Percentiles rank a stretch among this genome's conserved stretches.
Conservation (phyloP, 2,888 invertebrate species). For the Epiperipatus broadwayi region DNA sequence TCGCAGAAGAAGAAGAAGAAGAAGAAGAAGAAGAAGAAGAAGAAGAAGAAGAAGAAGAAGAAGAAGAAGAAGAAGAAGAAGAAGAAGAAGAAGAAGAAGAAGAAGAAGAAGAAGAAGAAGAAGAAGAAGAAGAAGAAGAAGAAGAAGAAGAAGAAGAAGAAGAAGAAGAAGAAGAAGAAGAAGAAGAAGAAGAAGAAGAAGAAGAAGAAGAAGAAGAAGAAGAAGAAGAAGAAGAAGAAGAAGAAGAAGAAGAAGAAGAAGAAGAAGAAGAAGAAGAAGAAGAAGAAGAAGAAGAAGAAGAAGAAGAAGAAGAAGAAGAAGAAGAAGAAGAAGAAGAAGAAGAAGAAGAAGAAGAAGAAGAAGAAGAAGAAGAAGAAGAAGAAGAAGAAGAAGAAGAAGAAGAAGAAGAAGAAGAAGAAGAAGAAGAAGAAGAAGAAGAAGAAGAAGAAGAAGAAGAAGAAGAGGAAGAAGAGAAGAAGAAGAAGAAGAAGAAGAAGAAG, state of each 20-base stretch:
- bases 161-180: constrained; percentile 5
- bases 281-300: constrained; percentile 5
- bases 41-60: constrained; percentile 1
- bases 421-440: constrained; percentile 3
- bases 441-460: constrained; percentile 3
- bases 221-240: constrained; percentile 1
- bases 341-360: constrained; percentile 3
- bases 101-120: constrained; percentile 1
- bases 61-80: constrained; percentile 6
- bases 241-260: background rate
- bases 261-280: constrained; percentile 4
- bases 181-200: constrained; percentile 5
- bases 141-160: constrained; percentile 4
- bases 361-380: constrained; percentile 3
- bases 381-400: constrained; percentile 3
- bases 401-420: constrained; percentile 3
- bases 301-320: constrained; percentile 9
- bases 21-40: constrained; percentile 7
- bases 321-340: constrained; percentile 5
- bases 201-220: constrained; percentile 7
- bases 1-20: constrained; percentile 3
- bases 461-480: constrained; percentile 3
- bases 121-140: constrained; percentile 1
- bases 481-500: constrained; percentile 3
- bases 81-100: constrained; percentile 6